These are phyloP conservation scores for Ochlodes sylvanus DNA, from an alignment of 2,888 invertebrate genomes.

Conservation along the genomic window DNA sequence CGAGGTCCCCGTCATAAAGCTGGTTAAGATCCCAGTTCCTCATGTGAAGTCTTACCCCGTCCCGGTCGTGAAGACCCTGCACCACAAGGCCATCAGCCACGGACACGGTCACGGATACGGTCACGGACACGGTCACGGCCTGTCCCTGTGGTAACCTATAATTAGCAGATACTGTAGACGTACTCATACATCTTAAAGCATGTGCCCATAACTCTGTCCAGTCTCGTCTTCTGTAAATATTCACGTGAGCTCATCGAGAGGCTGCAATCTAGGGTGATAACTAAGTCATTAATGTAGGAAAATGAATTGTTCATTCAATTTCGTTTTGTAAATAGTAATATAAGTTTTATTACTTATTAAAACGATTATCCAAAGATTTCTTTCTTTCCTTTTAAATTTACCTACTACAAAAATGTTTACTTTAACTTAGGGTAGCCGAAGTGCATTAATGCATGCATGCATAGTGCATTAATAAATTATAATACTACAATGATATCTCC, in stretches of 20 bases:
- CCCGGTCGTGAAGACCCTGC: conserved; percentile 74
- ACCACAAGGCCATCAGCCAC: conserved; percentile 69
- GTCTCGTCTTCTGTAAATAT: conserved; percentile 76
- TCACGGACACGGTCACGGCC: conserved; percentile 45
- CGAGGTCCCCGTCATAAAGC: conserved; percentile 82
- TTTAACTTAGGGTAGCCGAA: too few relatives aligned
- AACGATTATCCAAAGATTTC: conserved; percentile 71
- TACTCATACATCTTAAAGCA: conserved; percentile 50
- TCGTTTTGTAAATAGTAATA: conserved; percentile 79
- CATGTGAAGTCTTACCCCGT: conserved; percentile 75
- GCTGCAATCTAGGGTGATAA: conserved; percentile 83
- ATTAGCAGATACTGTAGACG: conserved; percentile 32
- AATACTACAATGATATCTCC: too few relatives aligned
- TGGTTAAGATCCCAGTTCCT: conserved; percentile 76
- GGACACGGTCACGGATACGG: conserved; percentile 52
- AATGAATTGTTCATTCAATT: conserved; percentile 60
- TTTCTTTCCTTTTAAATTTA: conserved; percentile 47
- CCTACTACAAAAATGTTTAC: neutral
- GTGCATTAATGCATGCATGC: too few relatives aligned
- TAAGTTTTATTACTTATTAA: conserved; percentile 70
- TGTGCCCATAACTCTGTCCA: conserved; percentile 56
- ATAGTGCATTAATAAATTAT: too few relatives aligned
- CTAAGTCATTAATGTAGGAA: conserved; percentile 83
- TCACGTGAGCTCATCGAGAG: conserved; percentile 79
- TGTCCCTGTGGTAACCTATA: conserved; percentile 51